Base-by-base conservation (phyloP, 1,140 invertebrate genomes). In the Microplitis demolitor region DNA sequence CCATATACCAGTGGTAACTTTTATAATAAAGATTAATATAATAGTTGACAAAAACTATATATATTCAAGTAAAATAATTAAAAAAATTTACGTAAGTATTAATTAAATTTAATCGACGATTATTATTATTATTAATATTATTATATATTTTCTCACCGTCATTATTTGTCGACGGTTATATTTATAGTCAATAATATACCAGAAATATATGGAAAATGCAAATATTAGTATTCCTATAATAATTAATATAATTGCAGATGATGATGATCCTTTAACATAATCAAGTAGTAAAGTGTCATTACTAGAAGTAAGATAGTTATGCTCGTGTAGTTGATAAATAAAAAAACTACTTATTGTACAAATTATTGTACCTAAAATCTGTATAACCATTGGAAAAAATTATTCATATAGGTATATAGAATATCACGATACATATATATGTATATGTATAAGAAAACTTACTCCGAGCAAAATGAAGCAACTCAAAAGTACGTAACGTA, bases 311-410 rank as follows among this genome's bases (percentile, higher is more conserved):
- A 6, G 31, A 60, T 66, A 82, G 14, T 85, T 80, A 74, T 89
- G 88, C 45, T 88, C 79, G 39, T 88, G 84, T 16, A 90, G 77
- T 62, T 85, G 83, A 78, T 90, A 89, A 39, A 90, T 78, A 53
- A 90, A 85, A 78, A 86, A 86, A 24, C 88, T 84, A 69, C 87
- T 88, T 4, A 80, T 81, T 37, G 82, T 77, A 62, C 86, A 87
- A 54, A 89, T 78, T 35, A 88, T 82, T 3, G 86, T 71, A 66
- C 89, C 89, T 77, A 88, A 89, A 79, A 90, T 86, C 89, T 90
- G 82, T 80, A 78, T 79, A 77, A 63, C 35, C 11, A 35, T 37
- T 16, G 4, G 14, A 45, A 14, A 58, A 4, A 64, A 9, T 39
- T 39, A 39, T 39, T 39, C 2, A 24, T 24, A 24, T 24, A 24